phyloP scores from a whole-genome alignment of 2,113 vertebrate species.

The Protomyctophum bolini region DNA sequence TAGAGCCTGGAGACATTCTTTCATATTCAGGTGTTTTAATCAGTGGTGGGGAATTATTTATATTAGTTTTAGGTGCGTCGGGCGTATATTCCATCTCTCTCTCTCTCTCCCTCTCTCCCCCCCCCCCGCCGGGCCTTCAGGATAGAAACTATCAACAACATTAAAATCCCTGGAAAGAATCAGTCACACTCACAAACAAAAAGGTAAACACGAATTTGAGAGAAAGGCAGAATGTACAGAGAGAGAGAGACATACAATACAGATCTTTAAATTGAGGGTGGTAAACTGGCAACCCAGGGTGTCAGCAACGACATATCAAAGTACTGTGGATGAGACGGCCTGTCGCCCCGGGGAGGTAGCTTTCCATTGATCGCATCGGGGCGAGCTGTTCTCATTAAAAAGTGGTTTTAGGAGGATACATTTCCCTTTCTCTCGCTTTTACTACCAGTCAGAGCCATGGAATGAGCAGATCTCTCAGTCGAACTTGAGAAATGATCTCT shows the following conservation, averaged over 20 bases:
- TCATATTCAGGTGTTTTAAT: constrained; percentile 29
- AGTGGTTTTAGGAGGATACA: no score
- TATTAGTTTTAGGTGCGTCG: constrained; percentile 33
- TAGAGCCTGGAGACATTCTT: constrained; percentile 42
- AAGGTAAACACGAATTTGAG: constrained; percentile 35
- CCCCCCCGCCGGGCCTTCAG: constrained; percentile 61
- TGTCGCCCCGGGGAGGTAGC: no score
- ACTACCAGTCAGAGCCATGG: no score
- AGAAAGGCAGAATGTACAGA: constrained; percentile 8
- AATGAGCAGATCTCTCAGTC: no score
- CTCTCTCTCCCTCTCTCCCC: constrained; percentile 46
- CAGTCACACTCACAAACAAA: constrained; percentile 2
- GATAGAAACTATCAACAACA: constrained; percentile 63
- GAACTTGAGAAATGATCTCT: no score
- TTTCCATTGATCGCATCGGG: no score
- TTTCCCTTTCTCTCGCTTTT: no score
- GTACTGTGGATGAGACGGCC: no score
- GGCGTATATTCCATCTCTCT: constrained; percentile 10
- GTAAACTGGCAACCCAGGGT: no score
- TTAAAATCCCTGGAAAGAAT: constrained; percentile 57
- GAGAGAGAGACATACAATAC: constrained; percentile 74
- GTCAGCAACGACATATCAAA: no score
- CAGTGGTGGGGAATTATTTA: background rate
- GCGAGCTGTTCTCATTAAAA: no score
- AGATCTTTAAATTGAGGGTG: no score